phyloP scores from a whole-genome alignment of 2,888 invertebrate species.

The Ochropleura plecta region DNA sequence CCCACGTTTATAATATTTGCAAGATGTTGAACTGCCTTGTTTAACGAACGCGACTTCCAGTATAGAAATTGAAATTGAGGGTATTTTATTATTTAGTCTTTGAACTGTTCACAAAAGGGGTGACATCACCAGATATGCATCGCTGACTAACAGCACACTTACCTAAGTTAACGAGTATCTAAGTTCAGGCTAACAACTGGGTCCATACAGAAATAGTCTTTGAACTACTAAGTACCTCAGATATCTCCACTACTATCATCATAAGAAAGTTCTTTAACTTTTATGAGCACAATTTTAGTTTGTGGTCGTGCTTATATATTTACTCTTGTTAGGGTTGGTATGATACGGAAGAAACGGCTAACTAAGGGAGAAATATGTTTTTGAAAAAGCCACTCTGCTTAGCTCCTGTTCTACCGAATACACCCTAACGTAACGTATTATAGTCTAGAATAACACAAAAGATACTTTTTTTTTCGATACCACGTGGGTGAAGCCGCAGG shows the following conservation, averaged over 20 bases:
- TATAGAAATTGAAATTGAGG: not conserved
- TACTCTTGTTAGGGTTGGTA: not conserved
- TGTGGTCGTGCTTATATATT: not conserved
- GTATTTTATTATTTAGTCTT: constrained; percentile 13
- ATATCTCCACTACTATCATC: not conserved
- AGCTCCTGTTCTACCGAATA: not conserved
- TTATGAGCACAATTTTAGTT: constrained; percentile 1
- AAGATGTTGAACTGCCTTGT: not conserved
- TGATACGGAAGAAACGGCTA: not conserved
- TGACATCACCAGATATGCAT: not conserved
- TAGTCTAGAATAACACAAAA: too few relatives aligned
- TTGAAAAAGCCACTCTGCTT: not conserved
- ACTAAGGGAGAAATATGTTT: not conserved
- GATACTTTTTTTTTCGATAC: too few relatives aligned
- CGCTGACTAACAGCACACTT: not conserved
- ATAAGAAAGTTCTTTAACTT: not conserved
- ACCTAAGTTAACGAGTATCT: not conserved
- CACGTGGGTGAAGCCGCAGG: too few relatives aligned
- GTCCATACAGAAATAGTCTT: not conserved
- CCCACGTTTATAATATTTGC: not conserved
- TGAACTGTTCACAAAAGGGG: not conserved
- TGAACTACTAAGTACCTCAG: not conserved
- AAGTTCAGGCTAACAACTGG: not conserved
- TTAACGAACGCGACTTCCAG: not conserved
- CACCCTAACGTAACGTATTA: not conserved